phyloP scores from a whole-genome alignment of 2,797 vertebrate species.

The Mus minutoides region DNA sequence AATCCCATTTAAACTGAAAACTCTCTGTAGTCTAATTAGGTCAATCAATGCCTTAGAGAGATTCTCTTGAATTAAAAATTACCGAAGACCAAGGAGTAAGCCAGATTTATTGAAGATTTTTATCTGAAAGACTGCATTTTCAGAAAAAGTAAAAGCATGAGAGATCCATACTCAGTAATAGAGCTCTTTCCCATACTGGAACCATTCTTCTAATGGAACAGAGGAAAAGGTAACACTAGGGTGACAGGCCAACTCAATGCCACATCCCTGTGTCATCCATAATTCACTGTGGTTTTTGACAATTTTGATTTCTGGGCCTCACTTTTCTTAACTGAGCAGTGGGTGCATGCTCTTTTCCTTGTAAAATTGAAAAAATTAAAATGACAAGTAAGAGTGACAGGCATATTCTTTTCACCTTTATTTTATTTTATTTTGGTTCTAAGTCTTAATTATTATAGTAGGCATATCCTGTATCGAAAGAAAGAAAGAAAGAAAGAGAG shows the following conservation, averaged over 20 bases:
- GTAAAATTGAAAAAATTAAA: not conserved
- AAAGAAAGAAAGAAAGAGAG: not conserved
- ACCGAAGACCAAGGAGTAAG: slow-evolving; percentile 56
- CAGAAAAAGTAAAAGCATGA: slow-evolving; percentile 24
- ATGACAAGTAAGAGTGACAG: slow-evolving; percentile 7
- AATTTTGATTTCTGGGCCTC: not conserved
- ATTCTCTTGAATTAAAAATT: slow-evolving; percentile 73
- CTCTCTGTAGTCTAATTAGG: slow-evolving; percentile 59
- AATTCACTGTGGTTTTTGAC: not conserved
- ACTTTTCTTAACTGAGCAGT: slow-evolving; percentile 24
- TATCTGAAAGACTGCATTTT: slow-evolving; percentile 57
- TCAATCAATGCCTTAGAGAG: slow-evolving; percentile 69
- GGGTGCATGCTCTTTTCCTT: slow-evolving; percentile 8
- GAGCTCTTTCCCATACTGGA: not conserved
- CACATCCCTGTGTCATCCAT: not conserved
- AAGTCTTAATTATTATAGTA: slow-evolving; percentile 34
- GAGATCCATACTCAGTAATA: slow-evolving; percentile 34
- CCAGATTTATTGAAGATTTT: slow-evolving; percentile 60
- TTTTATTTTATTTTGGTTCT: slow-evolving; percentile 26
- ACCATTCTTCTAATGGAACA: not conserved
- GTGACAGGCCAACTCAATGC: not conserved
- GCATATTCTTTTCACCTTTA: not conserved
- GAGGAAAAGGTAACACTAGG: not conserved
- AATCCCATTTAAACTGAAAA: slow-evolving; percentile 55
- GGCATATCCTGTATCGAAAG: not conserved